Percentiles rank a stretch among this genome's conserved stretches.
These are phyloP conservation scores for Zoroaster sp. DNA, from an alignment of 53 echinoderm and acorn worm species.

Conservation along the genomic window DNA sequence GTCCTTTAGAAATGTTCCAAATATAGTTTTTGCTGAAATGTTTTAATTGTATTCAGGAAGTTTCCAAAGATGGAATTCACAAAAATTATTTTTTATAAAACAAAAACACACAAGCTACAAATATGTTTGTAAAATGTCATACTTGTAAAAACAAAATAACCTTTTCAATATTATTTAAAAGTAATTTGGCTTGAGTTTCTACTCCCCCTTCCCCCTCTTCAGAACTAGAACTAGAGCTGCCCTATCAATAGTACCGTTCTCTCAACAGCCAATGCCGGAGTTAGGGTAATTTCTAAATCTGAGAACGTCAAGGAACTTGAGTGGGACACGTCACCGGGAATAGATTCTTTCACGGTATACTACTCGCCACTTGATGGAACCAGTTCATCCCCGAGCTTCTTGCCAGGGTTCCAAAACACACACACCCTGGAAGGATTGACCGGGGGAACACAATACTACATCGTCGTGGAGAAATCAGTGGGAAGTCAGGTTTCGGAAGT, in stretches of 20 bases:
- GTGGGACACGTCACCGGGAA: not conserved
- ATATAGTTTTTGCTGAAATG: not conserved
- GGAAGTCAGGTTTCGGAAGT: not conserved
- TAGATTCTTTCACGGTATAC: not conserved
- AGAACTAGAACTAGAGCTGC: too few relatives aligned
- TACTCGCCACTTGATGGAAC: conserved; percentile 33
- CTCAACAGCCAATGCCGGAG: not conserved
- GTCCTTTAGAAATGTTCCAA: not conserved
- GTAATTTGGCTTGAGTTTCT: too few relatives aligned
- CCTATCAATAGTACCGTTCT: too few relatives aligned
- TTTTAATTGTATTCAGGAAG: too few relatives aligned
- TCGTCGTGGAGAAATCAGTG: not conserved
- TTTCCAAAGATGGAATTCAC: too few relatives aligned
- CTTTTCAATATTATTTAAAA: too few relatives aligned
- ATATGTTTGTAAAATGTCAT: too few relatives aligned
- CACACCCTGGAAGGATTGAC: conserved; percentile 1
- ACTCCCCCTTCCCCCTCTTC: too few relatives aligned
- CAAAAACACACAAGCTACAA: too few relatives aligned
- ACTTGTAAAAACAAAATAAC: too few relatives aligned
- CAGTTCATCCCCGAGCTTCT: not conserved
- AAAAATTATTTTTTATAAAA: too few relatives aligned
- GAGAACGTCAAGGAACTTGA: not conserved
- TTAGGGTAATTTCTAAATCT: not conserved
- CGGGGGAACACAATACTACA: not conserved
- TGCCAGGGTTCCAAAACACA: not conserved